Conservation (phyloP, 2,797 vertebrate species). For the Antennarius maculatus region DNA sequence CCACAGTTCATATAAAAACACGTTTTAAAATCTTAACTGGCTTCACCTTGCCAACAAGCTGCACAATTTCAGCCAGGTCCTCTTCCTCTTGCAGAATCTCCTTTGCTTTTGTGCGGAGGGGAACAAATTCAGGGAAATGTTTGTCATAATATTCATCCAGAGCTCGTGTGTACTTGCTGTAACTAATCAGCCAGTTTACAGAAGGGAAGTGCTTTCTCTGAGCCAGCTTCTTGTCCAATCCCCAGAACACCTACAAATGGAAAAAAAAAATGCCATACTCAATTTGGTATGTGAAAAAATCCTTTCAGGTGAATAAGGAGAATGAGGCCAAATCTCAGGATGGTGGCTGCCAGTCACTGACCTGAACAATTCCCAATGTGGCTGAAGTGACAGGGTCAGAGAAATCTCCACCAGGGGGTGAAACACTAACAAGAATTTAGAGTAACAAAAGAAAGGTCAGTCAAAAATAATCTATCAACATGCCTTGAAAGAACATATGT, state of each 20-base stretch:
- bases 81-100: constrained; percentile 99
- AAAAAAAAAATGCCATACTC: background rate
- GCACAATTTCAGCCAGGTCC: constrained; percentile 97
- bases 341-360: constrained; percentile 46
- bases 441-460: constrained; percentile 5
- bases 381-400: constrained; percentile 99
- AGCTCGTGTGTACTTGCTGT: constrained; percentile 96
- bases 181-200: constrained; percentile 99
- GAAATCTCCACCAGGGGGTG: constrained; percentile 98
- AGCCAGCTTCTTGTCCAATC: constrained; percentile 97
- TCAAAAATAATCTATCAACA: too few species aligned
- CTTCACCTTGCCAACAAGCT: constrained; percentile 96
- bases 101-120: constrained; percentile 95
- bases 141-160: constrained; percentile 98
- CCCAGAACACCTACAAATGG: constrained; percentile 91
- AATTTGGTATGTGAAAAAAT: background rate
- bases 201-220: constrained; percentile 99
- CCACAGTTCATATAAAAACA: too few species aligned
- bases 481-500: background rate
- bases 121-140: constrained; percentile 96
- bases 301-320: background rate
- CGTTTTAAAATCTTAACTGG: background rate
- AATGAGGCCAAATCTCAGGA: background rate
- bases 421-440: constrained; percentile 84
- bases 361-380: constrained; percentile 97